Base-by-base conservation (phyloP, 2,888 invertebrate species). In the Leptura quadrifasciata region DNA sequence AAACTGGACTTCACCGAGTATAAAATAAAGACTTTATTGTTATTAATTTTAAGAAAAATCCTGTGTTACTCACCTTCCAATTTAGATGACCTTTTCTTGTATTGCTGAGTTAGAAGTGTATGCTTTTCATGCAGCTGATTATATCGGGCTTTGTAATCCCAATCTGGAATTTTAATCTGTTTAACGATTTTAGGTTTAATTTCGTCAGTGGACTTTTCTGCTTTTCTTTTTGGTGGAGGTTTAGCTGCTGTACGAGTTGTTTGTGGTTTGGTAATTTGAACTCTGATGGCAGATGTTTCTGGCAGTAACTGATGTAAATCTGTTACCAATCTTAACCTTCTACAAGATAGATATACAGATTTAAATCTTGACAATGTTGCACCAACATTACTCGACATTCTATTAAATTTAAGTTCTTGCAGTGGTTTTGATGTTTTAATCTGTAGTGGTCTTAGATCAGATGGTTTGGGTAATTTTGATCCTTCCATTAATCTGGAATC, bases 71-170 rank as follows among this genome's bases (percentile, higher is more conserved):
- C n/a, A n/a, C n/a, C n/a, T n/a, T 20, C 18, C 15, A 58, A n/a
- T 24, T 69, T 69, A 3, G 5, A n/a, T 5, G 2, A 39, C 6
- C 39, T 20, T 24, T 69, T 21, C n/a, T 69, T 58, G 10, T 47
- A 10, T n/a, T 69, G 15, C 12, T 55, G 63, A 18, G 54, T 63
- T 54, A 72, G 9, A 9, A 10, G 10, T 79, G 91, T 91, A 80
- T 93, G 91, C 86, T 93, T 93, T 75, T 92, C 92, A 17, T 90
- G 86, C 67, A 94, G 89, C 81, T 92, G 91, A 84, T 91, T 89
- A 80, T 92, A 92, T 67, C 94, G 91, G 31, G 93, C 93, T 87
- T 94, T 86, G 64, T 83, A 86, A 77, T 86, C 86, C 86, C 86
- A 86, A 61, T 79, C 80, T 10, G 85, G 83, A 9, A 86, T 79